phyloP scores from a whole-genome alignment of 2,888 invertebrate species.

The Trissoscelio sp. region DNA sequence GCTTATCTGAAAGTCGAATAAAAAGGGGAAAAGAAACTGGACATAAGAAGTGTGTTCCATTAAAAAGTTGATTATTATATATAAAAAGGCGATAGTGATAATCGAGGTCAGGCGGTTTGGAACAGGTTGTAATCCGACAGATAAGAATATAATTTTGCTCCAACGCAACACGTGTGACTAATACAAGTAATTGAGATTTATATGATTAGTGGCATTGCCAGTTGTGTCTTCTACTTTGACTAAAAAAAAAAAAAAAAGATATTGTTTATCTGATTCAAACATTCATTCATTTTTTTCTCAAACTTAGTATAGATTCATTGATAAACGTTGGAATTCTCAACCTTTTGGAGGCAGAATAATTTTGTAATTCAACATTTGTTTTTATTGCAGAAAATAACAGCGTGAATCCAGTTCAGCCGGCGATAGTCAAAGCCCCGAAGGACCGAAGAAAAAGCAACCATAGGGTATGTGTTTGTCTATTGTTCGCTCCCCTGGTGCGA shows the following conservation, averaged over 20 bases:
- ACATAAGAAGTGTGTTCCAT: constrained; percentile 7
- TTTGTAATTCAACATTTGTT: too few relatives aligned
- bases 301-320: too few relatives aligned
- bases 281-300: too few relatives aligned
- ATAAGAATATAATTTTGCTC: constrained; percentile 60
- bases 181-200: constrained; percentile 9
- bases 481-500: neutral
- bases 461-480: constrained; percentile 81
- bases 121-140: constrained; percentile 72
- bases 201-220: constrained; percentile 23
- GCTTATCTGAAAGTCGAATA: too few relatives aligned
- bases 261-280: too few relatives aligned
- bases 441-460: constrained; percentile 85
- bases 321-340: too few relatives aligned
- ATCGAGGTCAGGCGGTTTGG: constrained; percentile 74
- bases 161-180: constrained; percentile 12
- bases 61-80: constrained; percentile 58
- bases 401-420: constrained; percentile 78
- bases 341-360: too few relatives aligned
- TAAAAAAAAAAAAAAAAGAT: too few relatives aligned
- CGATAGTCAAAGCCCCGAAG: constrained; percentile 83
- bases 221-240: neutral
- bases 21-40: neutral
- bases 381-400: constrained; percentile 80
- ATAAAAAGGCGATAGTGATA: constrained; percentile 70